Evolutionary conservation across 2,797 vertebrate genomes (phyloP).

Genomic region (Poeciliopsis infans): DNA sequence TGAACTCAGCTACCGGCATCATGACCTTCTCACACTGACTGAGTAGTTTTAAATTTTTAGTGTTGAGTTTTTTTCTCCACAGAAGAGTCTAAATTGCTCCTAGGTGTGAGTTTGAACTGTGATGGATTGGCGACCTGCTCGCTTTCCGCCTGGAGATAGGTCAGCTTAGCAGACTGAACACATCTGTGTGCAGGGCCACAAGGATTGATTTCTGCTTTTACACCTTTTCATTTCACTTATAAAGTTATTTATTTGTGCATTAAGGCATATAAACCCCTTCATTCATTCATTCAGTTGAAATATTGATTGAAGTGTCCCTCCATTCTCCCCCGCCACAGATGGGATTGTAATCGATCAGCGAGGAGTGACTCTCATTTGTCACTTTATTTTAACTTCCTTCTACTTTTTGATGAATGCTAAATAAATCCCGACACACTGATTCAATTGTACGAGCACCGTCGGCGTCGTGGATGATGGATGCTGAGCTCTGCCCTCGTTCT

Average conservation of each 20-base stretch:
- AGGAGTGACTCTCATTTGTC: slow-evolving; percentile 22
- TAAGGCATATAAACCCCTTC: background rate
- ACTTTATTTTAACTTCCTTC: slow-evolving; percentile 46
- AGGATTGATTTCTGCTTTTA: background rate
- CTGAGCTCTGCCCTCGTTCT: slow-evolving; percentile 38
- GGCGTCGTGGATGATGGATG: slow-evolving; percentile 65
- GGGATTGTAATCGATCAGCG: slow-evolving; percentile 31
- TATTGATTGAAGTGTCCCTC: slow-evolving; percentile 7
- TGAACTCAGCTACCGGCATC: background rate
- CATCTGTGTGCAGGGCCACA: background rate
- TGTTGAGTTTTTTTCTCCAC: background rate
- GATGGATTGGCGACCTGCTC: background rate
- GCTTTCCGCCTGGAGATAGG: background rate
- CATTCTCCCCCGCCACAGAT: background rate
- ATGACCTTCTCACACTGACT: background rate
- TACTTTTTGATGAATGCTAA: slow-evolving; percentile 56
- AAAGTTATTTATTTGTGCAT: background rate
- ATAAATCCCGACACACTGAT: slow-evolving; percentile 59
- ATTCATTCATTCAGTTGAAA: background rate
- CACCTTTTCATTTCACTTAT: background rate
- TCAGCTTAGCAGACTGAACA: background rate
- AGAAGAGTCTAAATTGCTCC: background rate
- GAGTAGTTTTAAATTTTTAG: background rate
- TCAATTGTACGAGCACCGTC: slow-evolving; percentile 55
- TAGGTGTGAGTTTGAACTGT: background rate